phyloP scores from a whole-genome alignment of 2,113 vertebrate genomes.

The Gambusia affinis region DNA sequence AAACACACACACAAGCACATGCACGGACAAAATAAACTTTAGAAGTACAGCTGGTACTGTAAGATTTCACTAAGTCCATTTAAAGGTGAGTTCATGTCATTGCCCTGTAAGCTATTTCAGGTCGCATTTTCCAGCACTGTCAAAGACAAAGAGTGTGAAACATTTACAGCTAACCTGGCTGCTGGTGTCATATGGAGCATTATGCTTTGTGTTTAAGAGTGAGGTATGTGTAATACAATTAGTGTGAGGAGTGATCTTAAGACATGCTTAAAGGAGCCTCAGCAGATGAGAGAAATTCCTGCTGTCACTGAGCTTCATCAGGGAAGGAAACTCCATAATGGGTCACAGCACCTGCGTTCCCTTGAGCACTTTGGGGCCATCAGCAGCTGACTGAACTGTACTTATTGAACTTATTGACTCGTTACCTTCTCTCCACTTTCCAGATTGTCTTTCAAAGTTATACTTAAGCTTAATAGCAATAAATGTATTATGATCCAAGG shows the following conservation, averaged over 20 bases:
- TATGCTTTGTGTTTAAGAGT: conserved; percentile 13
- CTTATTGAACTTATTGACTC: conserved; percentile 4
- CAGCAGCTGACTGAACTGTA: conserved; percentile 36
- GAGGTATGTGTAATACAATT: conserved; percentile 8
- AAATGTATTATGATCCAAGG: neutral
- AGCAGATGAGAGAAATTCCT: conserved; percentile 43
- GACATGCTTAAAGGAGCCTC: conserved; percentile 20
- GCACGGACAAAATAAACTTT: conserved; percentile 1
- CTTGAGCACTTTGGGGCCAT: conserved; percentile 37
- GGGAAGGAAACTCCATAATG: conserved; percentile 22
- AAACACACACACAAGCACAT: neutral
- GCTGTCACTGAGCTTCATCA: conserved; percentile 30
- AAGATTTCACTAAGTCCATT: conserved; percentile 22
- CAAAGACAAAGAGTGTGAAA: conserved; percentile 11
- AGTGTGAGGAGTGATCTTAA: conserved; percentile 12
- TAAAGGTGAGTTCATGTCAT: conserved; percentile 30
- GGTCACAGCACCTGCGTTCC: conserved; percentile 34
- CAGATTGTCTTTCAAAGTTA: neutral
- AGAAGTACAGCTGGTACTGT: conserved; percentile 15
- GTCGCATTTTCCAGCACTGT: conserved; percentile 20
- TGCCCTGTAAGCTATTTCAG: conserved; percentile 38
- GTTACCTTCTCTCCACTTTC: conserved; percentile 25
- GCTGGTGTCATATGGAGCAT: conserved; percentile 41
- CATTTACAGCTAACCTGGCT: conserved; percentile 46
- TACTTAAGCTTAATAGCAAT: neutral